These are phyloP conservation scores for Eurosta solidaginis DNA, from an alignment of 1,140 invertebrate species.

Conservation along the genomic window DNA sequence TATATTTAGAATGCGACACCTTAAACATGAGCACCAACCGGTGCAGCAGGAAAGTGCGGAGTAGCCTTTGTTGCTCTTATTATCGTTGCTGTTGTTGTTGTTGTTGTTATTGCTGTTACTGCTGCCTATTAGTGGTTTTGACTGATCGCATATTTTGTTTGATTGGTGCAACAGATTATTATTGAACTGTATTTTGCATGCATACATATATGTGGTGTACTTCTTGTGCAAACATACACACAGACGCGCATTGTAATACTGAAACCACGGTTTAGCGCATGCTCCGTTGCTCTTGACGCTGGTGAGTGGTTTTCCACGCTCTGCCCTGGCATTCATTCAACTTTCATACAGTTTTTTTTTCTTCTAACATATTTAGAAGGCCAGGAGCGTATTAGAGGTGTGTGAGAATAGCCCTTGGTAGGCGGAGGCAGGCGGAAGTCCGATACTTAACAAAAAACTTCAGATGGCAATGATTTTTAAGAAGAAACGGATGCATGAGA, in stretches of 20 bases:
- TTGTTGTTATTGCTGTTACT: not conserved
- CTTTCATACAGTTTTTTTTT: slow-evolving; percentile 1
- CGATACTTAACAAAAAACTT: not conserved
- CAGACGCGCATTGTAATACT: not conserved
- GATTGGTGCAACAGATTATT: slow-evolving; percentile 59
- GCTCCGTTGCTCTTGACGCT: not conserved
- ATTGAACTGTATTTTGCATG: slow-evolving; percentile 23
- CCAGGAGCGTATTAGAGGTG: not conserved
- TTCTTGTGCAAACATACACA: not conserved
- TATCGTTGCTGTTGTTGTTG: not conserved
- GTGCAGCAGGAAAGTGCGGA: not conserved
- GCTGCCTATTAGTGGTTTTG: slow-evolving; percentile 35
- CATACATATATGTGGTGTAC: not conserved
- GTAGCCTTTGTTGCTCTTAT: not conserved
- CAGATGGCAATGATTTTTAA: not conserved
- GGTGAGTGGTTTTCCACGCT: not conserved
- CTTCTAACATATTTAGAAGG: slow-evolving; percentile 1
- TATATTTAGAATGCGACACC: slow-evolving; percentile 21
- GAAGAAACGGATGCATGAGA: no score
- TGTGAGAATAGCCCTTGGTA: not conserved
- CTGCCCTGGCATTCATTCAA: not conserved
- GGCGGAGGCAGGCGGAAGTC: not conserved
- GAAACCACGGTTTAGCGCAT: not conserved
- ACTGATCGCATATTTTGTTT: slow-evolving; percentile 59
- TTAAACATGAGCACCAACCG: not conserved